These are phyloP conservation scores for Recurvirostra avosetta DNA, from an alignment of 2,113 vertebrate genomes.

Conservation along the genomic window DNA sequence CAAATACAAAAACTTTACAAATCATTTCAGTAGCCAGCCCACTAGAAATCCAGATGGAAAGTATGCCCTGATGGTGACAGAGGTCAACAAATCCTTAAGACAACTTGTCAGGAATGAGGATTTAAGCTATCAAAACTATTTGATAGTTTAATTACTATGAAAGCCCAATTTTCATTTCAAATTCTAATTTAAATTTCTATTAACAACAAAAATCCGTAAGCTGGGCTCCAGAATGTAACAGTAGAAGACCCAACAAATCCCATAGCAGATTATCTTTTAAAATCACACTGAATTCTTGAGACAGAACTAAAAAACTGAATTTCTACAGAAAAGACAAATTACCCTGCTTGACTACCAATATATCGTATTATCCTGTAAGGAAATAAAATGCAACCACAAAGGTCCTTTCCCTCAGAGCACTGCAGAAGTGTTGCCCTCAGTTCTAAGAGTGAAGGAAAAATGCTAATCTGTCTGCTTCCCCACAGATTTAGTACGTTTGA, in stretches of 20 bases:
- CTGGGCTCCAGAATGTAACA: neutral
- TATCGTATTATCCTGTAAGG: neutral
- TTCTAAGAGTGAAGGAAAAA: neutral
- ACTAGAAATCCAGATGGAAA: neutral
- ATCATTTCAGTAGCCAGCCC: neutral
- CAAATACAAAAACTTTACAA: neutral
- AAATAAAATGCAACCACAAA: neutral
- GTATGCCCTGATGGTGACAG: too few species aligned
- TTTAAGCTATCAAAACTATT: neutral
- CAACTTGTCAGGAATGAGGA: neutral
- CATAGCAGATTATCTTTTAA: neutral
- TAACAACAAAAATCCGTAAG: neutral
- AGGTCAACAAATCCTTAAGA: neutral
- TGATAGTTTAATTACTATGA: neutral
- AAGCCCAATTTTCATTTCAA: neutral
- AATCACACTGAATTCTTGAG: neutral
- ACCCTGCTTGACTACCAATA: neutral
- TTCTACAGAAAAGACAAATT: neutral
- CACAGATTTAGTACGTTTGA: neutral
- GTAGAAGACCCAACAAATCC: neutral
- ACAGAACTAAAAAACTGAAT: neutral
- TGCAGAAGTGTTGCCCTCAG: neutral
- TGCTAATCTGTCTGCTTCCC: neutral
- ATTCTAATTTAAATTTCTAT: neutral
- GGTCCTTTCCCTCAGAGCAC: neutral